Evolutionary conservation across 1,140 invertebrate species (phyloP), one percentile per base, ranked within the genome.

Genomic region (Mamestra configurata): DNA sequence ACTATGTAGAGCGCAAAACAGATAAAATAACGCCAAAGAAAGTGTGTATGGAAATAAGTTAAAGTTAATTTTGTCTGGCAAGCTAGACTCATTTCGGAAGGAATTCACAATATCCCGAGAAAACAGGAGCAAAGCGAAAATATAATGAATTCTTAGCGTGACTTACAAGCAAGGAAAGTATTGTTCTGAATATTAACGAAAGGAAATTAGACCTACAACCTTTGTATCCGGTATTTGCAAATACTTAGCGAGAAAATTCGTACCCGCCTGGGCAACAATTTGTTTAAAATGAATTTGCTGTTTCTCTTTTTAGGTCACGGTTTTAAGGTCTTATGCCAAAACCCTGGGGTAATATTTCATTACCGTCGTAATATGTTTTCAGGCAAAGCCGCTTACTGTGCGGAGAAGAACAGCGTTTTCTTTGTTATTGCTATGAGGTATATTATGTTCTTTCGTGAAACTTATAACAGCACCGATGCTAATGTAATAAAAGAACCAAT

Each of bases 101-200:
- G 13, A 68, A 68, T 64, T 22, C 27, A 35, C 31, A 64, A 40
- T 40, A 66, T 66, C 18, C 15, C 8, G 10, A 66, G n/a, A 13
- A 66, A 35, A 40, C 8, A 35, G 24, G 10, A 40, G 40, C 35
- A 64, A 37, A 64, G 59, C n/a, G 35, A 40, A 40, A 40, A 20
- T 20, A 11, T 66, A 40, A 66, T 66, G 35, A 40, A 66, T 66
- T 66, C 18, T 18, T 66, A 22, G n/a, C 61, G 61, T 66, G 61
- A 37, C 18, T 66, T 40, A 40, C 35, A 40, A 40, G 35, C 3
- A 40, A 66, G 5, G 35, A 40, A 66, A 66, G 40, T 66, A 40
- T 40, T 66, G 59, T 40, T 66, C 35, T 66, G 18, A 66, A 66
- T 66, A 66, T 66, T 20, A 66, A 66, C 61, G 7, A 37, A 66